These are phyloP conservation scores for Styela clava DNA, from an alignment of 23 tunicate genomes.

Conservation along the genomic window DNA sequence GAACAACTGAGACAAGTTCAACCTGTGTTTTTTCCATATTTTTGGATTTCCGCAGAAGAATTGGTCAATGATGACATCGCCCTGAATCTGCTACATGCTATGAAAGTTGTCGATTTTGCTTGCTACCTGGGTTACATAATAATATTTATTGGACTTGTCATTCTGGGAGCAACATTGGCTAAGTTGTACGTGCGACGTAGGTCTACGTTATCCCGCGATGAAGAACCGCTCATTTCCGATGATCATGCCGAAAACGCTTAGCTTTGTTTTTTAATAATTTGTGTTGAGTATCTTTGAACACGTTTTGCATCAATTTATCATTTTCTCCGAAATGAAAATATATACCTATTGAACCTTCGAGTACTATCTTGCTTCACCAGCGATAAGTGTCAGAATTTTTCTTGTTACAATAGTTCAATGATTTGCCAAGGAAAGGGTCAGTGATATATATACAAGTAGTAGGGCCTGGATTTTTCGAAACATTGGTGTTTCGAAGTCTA, in stretches of 20 bases:
- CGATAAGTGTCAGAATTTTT: too few relatives aligned
- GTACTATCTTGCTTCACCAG: too few relatives aligned
- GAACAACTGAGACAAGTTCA: neutral
- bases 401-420: too few relatives aligned
- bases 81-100: neutral
- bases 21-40: constrained; percentile 13
- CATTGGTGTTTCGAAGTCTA: too few relatives aligned
- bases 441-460: too few relatives aligned
- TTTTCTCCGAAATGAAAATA: too few relatives aligned
- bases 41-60: constrained; percentile 20
- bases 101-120: neutral
- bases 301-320: too few relatives aligned
- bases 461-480: too few relatives aligned
- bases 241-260: neutral
- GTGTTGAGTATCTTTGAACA: too few relatives aligned
- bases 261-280: too few relatives aligned
- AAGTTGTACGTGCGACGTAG: neutral
- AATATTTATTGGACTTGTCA: constrained; percentile 1
- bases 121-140: neutral
- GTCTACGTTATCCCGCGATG: neutral
- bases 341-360: too few relatives aligned
- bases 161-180: neutral
- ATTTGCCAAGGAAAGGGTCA: too few relatives aligned
- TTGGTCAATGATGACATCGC: constrained; percentile 20
- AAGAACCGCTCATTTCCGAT: neutral